A percentile compares a stretch with the other conserved stretches of the same genome.
phyloP scores from a whole-genome alignment of 2,888 invertebrate genomes.

The Catonia carolina region DNA sequence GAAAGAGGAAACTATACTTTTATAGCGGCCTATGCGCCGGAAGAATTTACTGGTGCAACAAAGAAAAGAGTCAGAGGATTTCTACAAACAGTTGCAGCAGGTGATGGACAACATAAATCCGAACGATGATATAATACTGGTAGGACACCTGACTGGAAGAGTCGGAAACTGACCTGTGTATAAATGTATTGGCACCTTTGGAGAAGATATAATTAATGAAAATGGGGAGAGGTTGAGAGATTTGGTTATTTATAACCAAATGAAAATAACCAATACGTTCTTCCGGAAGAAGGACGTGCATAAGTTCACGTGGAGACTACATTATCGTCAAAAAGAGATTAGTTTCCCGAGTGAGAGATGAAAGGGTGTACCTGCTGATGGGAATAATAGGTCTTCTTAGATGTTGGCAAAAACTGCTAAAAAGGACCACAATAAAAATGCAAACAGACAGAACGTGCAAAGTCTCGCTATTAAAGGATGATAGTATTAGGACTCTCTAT shows the following conservation, averaged over 20 bases:
- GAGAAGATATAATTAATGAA: neutral
- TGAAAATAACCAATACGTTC: neutral
- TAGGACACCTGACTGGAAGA: neutral
- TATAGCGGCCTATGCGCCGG: neutral
- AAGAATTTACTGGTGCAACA: neutral
- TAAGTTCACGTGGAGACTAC: neutral
- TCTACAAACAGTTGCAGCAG: neutral
- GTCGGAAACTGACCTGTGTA: neutral
- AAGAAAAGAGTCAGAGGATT: neutral
- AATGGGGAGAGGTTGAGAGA: neutral
- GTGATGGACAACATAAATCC: neutral
- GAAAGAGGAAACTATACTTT: neutral
- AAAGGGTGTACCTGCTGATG: neutral
- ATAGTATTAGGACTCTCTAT: neutral
- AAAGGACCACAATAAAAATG: neutral
- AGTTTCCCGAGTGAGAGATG: neutral
- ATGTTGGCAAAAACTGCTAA: neutral
- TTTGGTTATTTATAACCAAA: neutral
- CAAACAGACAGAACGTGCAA: neutral
- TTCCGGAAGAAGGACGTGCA: neutral
- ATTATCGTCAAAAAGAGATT: neutral
- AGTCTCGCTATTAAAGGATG: neutral
- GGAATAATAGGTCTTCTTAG: neutral
- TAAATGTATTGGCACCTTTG: neutral
- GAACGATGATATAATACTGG: neutral